Evolutionary conservation across 2,113 vertebrate species (phyloP), one percentile per base, ranked within the genome.

Genomic region (Trogon surrucura): DNA sequence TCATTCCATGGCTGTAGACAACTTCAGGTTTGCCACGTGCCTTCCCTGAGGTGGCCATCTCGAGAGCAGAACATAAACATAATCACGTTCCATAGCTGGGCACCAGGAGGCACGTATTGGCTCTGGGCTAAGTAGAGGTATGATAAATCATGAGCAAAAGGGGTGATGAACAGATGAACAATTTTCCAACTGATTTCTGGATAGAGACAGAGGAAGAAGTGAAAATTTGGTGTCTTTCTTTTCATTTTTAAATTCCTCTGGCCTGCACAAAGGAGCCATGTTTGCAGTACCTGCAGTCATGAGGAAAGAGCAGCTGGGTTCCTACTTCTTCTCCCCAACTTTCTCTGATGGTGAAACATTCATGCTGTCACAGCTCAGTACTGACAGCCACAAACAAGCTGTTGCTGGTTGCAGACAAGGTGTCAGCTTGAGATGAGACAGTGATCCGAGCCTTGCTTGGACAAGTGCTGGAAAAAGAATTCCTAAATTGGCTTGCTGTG

Each of bases 81-180:
- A 41, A 41, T 41, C 41, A 9, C 11, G 41, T 60, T 83, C 25
- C 6, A 7, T 0, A 32, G 17, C 12, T 47, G 74, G 22, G 15
- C 50, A 23, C 23, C 4, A 3, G 2, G 27, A 57, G 48, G 19
- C 51, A 18, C 5, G 1, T 0, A 4, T 0, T 1, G 7, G 5
- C 44, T 41, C 56, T 62, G 26, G 23, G 45, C 22, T 77, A 29
- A n/a, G 73, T 4, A 16, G 38, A 32, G 30, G 2, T 27, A 5
- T 0, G 5, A 5, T 8, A n/a, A 66, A 16, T 2, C 11, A 0
- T 2, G 16, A 1, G 60, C 54, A 22, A 19, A 54, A 61, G 20
- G 34, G n/a, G 29, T 6, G 17, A 5, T 48, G 53, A 44, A 7
- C 7, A 70, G 12, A 16, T 25, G 9, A 70, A n/a, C 2, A 15